Evolutionary conservation across 2,113 vertebrate species (phyloP), one percentile per base, ranked within the genome.

Genomic region (Henicopernis longicauda): DNA sequence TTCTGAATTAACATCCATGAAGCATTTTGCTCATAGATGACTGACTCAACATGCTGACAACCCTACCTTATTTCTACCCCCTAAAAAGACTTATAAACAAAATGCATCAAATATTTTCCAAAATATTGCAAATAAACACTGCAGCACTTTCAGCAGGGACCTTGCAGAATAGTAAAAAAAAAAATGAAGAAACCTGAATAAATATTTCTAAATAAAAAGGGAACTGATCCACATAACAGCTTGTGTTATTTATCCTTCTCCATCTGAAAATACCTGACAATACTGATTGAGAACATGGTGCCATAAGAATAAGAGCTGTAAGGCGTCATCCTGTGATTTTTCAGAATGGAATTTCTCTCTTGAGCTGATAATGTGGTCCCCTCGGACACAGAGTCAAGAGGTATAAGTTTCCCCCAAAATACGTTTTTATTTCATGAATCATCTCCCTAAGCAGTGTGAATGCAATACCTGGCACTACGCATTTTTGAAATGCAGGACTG

Each of bases 161-260:
- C 5, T 19, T 9, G 14, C 5, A 47, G 19, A 91, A 82, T 0
- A 70, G 7, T 14, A 71, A 70, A 80, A 57, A 65, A 67, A 49
- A 25, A 2, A 40, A 40, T 11, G 0, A 36, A 1, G 7, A 31
- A 31, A 10, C 16, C 23, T 40, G 26, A 77, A 42, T 36, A 72
- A 57, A 21, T 63, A 65, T 40, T 61, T 82, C 16, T 86, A 92
- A 70, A 66, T 29, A 63, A 77, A 80, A 38, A 31, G 20, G 34
- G 13, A 86, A 86, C 13, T 13, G 20, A 69, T 49, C 25, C 25
- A 57, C 6, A 4, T 11, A 82, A 65, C 14, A 58, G 10, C 12
- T 59, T 66, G 21, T 5, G 2, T 42, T 16, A 63, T n/a, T 76
- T 34, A 49, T 49, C 21, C 13, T 65, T 81, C 44, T 82, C 63